Conservation (phyloP, 35 echinoderm and acorn worm genomes). For the Ptychodera flava region DNA sequence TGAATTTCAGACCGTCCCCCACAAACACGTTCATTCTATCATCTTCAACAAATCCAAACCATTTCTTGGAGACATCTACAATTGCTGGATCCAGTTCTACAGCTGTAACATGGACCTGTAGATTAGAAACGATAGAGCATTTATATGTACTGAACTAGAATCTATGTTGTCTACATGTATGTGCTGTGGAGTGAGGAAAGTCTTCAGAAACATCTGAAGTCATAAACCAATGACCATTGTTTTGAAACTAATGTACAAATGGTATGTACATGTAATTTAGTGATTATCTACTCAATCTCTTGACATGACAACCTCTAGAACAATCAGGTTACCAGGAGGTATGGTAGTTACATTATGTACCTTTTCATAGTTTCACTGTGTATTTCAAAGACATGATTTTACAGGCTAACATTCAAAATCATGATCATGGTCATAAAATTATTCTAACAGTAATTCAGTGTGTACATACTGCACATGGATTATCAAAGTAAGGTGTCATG, state of each 20-base stretch:
- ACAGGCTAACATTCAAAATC: too few species aligned
- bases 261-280: background rate
- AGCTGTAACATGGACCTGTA: constrained; percentile 57
- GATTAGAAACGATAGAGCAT: background rate
- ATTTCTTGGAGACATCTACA: constrained; percentile 46
- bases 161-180: too few species aligned
- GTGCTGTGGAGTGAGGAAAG: background rate
- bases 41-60: constrained; percentile 60
- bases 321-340: too few species aligned
- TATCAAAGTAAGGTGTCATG: background rate
- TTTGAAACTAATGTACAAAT: background rate
- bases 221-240: background rate
- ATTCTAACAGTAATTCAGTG: too few species aligned
- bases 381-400: too few species aligned
- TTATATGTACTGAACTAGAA: background rate
- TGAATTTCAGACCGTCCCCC: constrained; percentile 64
- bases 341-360: too few species aligned
- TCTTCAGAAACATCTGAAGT: background rate
- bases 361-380: too few species aligned
- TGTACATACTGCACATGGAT: too few species aligned
- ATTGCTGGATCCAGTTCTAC: constrained; percentile 66
- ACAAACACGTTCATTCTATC: constrained; percentile 46
- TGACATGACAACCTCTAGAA: too few species aligned
- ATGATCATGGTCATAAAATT: too few species aligned
- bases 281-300: too few species aligned